Conservation (phyloP, 2,113 vertebrate species). For the Mus spicilegus region DNA sequence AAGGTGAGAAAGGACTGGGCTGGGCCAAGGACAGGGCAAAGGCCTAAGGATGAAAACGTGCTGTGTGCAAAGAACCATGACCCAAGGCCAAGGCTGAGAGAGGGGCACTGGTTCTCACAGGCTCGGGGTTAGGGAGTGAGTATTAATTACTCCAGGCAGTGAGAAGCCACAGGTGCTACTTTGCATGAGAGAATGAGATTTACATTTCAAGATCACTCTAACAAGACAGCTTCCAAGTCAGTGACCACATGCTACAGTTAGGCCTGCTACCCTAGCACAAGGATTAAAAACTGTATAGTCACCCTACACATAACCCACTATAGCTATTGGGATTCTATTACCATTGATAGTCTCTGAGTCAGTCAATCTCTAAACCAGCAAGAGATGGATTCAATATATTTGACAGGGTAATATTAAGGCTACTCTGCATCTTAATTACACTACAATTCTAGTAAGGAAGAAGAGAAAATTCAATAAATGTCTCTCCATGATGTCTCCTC, state of each 20-base stretch:
- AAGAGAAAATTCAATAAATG: conserved; percentile 49
- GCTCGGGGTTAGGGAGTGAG: not conserved
- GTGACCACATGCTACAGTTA: not conserved
- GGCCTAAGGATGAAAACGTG: not conserved
- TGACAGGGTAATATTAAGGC: not conserved
- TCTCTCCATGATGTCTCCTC: conserved; percentile 10
- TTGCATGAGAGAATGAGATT: not conserved
- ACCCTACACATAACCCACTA: not conserved
- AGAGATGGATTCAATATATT: not conserved
- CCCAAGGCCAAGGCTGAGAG: not conserved
- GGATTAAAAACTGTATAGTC: not conserved
- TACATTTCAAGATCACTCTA: not conserved
- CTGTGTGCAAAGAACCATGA: not conserved
- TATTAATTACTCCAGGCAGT: not conserved
- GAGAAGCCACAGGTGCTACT: not conserved
- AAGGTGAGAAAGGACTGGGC: not conserved
- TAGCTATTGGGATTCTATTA: not conserved
- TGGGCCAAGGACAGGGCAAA: not conserved
- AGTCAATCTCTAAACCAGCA: not conserved
- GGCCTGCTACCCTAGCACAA: not conserved
- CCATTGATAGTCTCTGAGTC: not conserved
- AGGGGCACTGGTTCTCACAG: not conserved
- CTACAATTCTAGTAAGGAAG: conserved; percentile 28
- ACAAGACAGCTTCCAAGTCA: not conserved
- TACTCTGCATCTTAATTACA: not conserved